phyloP scores from a whole-genome alignment of 2,797 vertebrate species.

The Alauda arvensis region DNA sequence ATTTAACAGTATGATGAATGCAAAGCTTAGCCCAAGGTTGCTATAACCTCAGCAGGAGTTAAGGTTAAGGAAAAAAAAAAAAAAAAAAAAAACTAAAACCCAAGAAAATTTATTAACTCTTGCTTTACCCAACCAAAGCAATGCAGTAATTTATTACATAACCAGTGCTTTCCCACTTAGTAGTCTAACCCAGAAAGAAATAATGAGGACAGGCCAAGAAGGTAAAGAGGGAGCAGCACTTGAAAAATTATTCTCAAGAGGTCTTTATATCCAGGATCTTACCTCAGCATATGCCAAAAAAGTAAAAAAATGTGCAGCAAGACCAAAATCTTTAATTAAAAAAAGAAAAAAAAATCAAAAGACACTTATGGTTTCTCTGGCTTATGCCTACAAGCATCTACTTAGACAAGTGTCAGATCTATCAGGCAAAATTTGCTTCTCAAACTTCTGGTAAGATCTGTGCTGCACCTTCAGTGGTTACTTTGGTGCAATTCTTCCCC shows the following conservation, averaged over 20 bases:
- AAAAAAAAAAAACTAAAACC: slow-evolving; percentile 63
- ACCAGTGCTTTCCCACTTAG: slow-evolving; percentile 76
- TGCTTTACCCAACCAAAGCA: slow-evolving; percentile 84
- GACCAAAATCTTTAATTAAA: background rate
- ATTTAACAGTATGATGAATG: slow-evolving; percentile 73
- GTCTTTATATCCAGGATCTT: background rate
- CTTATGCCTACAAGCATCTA: background rate
- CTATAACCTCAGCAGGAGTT: slow-evolving; percentile 76
- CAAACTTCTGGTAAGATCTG: background rate
- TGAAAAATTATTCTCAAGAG: background rate
- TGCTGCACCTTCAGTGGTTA: too few relatives aligned
- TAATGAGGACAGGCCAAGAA: slow-evolving; percentile 27
- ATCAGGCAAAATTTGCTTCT: background rate
- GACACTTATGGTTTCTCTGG: background rate
- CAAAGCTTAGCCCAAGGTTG: slow-evolving; percentile 74
- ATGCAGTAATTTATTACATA: slow-evolving; percentile 83
- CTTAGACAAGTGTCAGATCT: background rate
- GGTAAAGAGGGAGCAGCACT: background rate
- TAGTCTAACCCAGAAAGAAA: slow-evolving; percentile 64
- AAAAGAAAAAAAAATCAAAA: background rate
- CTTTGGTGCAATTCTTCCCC: background rate
- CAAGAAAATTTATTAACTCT: slow-evolving; percentile 76
- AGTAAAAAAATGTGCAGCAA: slow-evolving; percentile 64
- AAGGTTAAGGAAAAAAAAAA: slow-evolving; percentile 57
- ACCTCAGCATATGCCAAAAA: background rate